Evolutionary conservation across 2,797 vertebrate species (phyloP), one percentile per base, ranked within the genome.

Genomic region (Rhynchonycteris naso): DNA sequence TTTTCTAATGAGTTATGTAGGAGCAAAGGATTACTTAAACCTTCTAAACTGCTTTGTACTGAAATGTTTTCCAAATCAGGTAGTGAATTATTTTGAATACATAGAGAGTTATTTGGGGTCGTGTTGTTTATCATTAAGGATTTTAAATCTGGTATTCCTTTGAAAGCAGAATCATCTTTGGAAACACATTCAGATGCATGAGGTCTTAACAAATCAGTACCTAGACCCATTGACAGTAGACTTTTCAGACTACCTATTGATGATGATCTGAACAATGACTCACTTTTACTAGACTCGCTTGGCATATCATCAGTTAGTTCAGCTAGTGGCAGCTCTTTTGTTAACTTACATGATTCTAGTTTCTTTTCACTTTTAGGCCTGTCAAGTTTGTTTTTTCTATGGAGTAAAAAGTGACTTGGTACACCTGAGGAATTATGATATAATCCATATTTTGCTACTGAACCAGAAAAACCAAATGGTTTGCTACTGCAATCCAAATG

Each of bases 1-100:
- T 97, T 98, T 96, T 98, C 97, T 95, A 99, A 97, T 82, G 98
- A 97, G 90, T 91, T 97, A 59, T 97, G 96, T 96, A 99, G 97
- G 71, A 95, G 95, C 9, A 97, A 96, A 92, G 98, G 61, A 92
- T 69, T 96, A 86, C n/a, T 95, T 97, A 98, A 96, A 94, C 68
- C 65, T 97, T 59, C 89, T 90, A 94, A 83, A 58, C 28, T 96
- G 38, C 66, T 96, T 54, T 84, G 81, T 84, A 81, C 30, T 68
- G 89, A 95, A 91, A 94, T 87, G 95, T 90, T 90, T 78, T 97
- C 97, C 30, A 93, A 93, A 97, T 96, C 50, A 93, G 91, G 52
- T 65, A 96, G 80, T 90, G 83, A 95, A 72, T 69, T 93, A 50
- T 91, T 90, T 30, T 97, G 92, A 88, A 96, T n/a, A 93, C 97